Base-by-base conservation (phyloP, 2,888 invertebrate species). In the Pinctada fucata region DNA sequence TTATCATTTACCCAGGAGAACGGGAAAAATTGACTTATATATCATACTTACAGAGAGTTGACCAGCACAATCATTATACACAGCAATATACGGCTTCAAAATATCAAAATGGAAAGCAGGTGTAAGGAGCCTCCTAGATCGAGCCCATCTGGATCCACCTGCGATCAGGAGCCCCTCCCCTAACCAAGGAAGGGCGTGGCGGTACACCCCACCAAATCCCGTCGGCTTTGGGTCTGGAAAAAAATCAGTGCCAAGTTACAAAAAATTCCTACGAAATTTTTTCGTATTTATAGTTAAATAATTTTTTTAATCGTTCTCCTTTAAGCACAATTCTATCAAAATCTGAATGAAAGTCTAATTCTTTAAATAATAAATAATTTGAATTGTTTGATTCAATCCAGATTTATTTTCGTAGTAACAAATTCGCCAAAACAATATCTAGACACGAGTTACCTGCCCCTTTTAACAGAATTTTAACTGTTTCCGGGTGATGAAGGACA, bases 61-160 rank as follows among this genome's bases (percentile, higher is more conserved):
- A 48, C 87, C 83, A 4, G 87, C 83, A 45, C 88, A 85, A 49
- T 81, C 79, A 75, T 89, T 90, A 84, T 87, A 88, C 8, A 89
- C 79, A 10, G 65, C 71, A 5, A 88, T 80, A 50, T 90, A 89
- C 1, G 86, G 85, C 52, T 87, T 86, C n/a, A 90, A 84, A 16
- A 89, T 89, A 74, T 89, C 89, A 78, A 90, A 90, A 80, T 90
- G 90, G 78, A 90, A 90, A 45, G 89, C 89, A 10, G 89, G 89
- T 0, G 89, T 89, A 2, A 89, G 83, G 1, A 89, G 82, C 31
- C 87, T 78, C 5, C 88, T 75, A 2, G 89, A 82, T 49, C 89
- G 72, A 0, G 83, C 84, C 88, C 89, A 89, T 5, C 82, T 83
- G 65, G 83, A 74, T 3, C 89, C 89, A 8, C 84, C 84, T 2